Evolutionary conservation across 2,113 vertebrate species (phyloP).

Genomic region (Micromys minutus): DNA sequence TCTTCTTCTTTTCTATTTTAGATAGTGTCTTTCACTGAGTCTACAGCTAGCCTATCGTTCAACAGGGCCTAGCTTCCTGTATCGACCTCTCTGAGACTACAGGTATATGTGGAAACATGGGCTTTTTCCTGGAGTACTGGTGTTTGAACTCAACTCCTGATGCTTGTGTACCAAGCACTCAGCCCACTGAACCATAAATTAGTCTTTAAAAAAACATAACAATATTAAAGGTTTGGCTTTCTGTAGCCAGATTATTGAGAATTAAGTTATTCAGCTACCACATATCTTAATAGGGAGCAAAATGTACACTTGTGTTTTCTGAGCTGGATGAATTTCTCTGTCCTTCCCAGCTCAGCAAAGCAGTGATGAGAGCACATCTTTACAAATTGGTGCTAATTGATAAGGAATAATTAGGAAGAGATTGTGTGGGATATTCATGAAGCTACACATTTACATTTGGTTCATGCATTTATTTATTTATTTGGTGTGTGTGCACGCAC

Average conservation of each 20-base stretch:
- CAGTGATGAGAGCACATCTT: slow-evolving; percentile 65
- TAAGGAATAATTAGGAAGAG: slow-evolving; percentile 72
- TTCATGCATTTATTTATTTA: not conserved
- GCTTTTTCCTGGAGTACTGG: not conserved
- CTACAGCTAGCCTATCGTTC: not conserved
- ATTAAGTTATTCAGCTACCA: slow-evolving; percentile 60
- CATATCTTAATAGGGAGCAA: slow-evolving; percentile 66
- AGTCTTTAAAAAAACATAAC: slow-evolving; percentile 55
- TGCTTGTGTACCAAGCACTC: not conserved
- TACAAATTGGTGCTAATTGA: slow-evolving; percentile 70
- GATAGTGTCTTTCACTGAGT: no score
- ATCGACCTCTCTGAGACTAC: not conserved
- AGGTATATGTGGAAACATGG: not conserved
- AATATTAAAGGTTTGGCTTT: slow-evolving; percentile 52
- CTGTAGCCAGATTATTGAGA: slow-evolving; percentile 62
- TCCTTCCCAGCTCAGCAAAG: slow-evolving; percentile 75
- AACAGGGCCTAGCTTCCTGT: not conserved
- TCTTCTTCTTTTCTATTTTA: not conserved
- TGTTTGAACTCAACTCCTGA: not conserved
- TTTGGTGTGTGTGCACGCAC: not conserved
- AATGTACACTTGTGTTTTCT: slow-evolving; percentile 70
- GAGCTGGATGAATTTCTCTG: slow-evolving; percentile 77
- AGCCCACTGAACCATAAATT: not conserved
- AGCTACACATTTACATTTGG: slow-evolving; percentile 78
- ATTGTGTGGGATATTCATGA: slow-evolving; percentile 67